Conservation (phyloP, 2,888 invertebrate species). For the Mechanitis messenoides region DNA sequence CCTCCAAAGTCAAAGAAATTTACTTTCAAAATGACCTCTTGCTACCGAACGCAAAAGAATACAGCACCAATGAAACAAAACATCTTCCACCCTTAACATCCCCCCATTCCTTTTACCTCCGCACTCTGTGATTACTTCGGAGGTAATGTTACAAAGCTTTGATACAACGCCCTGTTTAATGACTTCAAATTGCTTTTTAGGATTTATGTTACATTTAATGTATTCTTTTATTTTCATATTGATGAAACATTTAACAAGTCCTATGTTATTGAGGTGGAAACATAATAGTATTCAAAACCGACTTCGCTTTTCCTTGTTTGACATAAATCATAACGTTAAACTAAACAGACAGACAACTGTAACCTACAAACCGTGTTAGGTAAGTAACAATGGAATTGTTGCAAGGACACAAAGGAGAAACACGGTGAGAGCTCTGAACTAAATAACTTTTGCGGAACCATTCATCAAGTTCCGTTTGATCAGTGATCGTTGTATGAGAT, state of each 20-base stretch:
- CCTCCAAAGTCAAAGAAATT: not conserved
- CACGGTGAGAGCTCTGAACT: too few species aligned
- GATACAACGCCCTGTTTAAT: slow-evolving; percentile 5
- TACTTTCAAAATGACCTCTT: not conserved
- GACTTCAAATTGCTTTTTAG: slow-evolving; percentile 7
- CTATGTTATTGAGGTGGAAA: too few species aligned
- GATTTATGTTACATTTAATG: not conserved
- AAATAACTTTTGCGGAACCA: too few species aligned
- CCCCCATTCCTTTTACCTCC: not conserved
- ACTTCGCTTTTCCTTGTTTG: too few species aligned
- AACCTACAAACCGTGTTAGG: too few species aligned
- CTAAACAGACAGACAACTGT: too few species aligned
- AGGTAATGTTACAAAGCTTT: slow-evolving; percentile 13
- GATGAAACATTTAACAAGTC: not conserved
- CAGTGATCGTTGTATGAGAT: too few species aligned
- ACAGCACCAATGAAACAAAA: not conserved
- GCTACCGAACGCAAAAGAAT: not conserved
- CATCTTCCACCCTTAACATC: not conserved
- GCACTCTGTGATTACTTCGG: slow-evolving; percentile 6
- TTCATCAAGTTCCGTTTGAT: too few species aligned
- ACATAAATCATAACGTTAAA: too few species aligned
- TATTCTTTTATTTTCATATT: not conserved
- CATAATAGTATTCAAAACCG: too few species aligned
- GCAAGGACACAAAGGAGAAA: too few species aligned
- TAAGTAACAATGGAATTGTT: too few species aligned